Evolutionary conservation across 1,140 invertebrate genomes (phyloP).

Genomic region (Colletes gigas): DNA sequence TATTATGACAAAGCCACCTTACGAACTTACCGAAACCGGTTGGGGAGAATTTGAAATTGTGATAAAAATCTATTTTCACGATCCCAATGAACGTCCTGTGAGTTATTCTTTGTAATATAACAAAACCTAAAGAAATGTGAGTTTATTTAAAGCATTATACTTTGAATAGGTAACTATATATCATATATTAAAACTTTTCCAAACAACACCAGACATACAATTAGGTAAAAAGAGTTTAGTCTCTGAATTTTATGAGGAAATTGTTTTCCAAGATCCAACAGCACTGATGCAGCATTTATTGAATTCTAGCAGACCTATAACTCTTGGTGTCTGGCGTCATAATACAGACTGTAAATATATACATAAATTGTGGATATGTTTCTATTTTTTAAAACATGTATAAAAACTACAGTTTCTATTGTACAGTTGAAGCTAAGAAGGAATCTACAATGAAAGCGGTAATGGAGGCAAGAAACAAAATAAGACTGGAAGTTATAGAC

Average conservation of each 20-base stretch:
- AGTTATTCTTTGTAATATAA: conserved; percentile 74
- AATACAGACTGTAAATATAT: conserved; percentile 94
- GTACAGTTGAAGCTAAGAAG: conserved; percentile 95
- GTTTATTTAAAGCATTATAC: background rate
- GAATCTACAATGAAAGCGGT: conserved; percentile 90
- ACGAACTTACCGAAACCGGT: conserved; percentile 98
- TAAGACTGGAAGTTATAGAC: conserved; percentile 91
- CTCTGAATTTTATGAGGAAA: conserved; percentile 98
- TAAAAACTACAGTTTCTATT: conserved; percentile 26
- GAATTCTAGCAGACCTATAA: conserved; percentile 88
- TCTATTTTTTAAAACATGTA: background rate
- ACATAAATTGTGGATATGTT: background rate
- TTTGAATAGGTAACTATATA: conserved; percentile 92
- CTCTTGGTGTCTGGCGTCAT: conserved; percentile 89
- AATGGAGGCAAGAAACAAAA: conserved; percentile 90
- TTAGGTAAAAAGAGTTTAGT: conserved; percentile 91
- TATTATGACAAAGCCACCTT: conserved; percentile 96
- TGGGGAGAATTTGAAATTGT: conserved; percentile 99
- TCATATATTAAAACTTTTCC: conserved; percentile 97
- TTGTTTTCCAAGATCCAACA: conserved; percentile 98
- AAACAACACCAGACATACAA: conserved; percentile 87
- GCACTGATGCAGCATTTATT: conserved; percentile 95
- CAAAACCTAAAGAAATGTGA: background rate
- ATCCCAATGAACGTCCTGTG: conserved; percentile 97
- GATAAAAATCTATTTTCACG: conserved; percentile 99